These are phyloP conservation scores for Macrosoma leucophasiata DNA, from an alignment of 2,888 invertebrate genomes.

Conservation along the genomic window DNA sequence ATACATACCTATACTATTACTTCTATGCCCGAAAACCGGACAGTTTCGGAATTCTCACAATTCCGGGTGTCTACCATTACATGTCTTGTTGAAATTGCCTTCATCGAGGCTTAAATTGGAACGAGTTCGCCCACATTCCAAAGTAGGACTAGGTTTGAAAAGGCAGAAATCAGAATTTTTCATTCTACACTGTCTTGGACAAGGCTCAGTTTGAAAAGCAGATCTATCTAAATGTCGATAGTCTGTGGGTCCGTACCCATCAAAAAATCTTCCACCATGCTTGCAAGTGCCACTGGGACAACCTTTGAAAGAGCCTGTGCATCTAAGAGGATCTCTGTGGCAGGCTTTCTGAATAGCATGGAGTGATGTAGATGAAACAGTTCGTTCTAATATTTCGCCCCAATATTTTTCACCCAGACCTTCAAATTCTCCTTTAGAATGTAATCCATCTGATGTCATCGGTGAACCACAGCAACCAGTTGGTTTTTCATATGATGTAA, in stretches of 20 bases:
- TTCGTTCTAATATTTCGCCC: constrained; percentile 86
- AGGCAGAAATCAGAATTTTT: constrained; percentile 68
- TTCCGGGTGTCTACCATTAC: constrained; percentile 68
- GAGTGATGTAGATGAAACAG: constrained; percentile 83
- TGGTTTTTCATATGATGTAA: constrained; percentile 59
- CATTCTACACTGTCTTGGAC: constrained; percentile 63
- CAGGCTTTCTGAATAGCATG: constrained; percentile 79
- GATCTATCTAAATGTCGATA: constrained; percentile 63
- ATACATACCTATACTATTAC: constrained; percentile 68
- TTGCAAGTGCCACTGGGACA: constrained; percentile 58
- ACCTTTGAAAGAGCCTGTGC: constrained; percentile 67
- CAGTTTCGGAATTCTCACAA: constrained; percentile 74
- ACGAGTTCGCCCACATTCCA: constrained; percentile 65
- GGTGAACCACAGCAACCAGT: constrained; percentile 68
- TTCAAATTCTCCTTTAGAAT: constrained; percentile 77
- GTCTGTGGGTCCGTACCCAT: constrained; percentile 58
- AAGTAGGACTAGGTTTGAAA: constrained; percentile 55
- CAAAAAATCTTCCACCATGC: constrained; percentile 62
- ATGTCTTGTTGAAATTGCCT: constrained; percentile 62
- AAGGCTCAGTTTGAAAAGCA: constrained; percentile 67
- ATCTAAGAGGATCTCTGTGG: constrained; percentile 58
- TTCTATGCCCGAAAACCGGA: constrained; percentile 73
- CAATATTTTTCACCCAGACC: constrained; percentile 82
- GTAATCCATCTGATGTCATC: constrained; percentile 63
- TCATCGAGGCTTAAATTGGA: constrained; percentile 71